Evolutionary conservation across 2,113 vertebrate species (phyloP).

Genomic region (Gymnocephalus cernua): DNA sequence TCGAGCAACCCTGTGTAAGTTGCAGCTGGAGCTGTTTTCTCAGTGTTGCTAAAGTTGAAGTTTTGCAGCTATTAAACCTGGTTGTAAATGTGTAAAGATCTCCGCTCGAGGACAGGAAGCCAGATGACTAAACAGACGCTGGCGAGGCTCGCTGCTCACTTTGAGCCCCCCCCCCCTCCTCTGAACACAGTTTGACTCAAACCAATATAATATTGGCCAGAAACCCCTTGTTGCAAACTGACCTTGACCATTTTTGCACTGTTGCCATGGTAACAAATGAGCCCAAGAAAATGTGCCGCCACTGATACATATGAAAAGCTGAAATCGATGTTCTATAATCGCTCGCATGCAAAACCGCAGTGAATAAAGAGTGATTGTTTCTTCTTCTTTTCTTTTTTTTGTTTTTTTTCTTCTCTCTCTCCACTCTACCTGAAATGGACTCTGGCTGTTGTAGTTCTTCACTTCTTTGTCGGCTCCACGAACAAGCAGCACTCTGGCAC

Average conservation of each 20-base stretch:
- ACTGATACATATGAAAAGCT: conserved; percentile 33
- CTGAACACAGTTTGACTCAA: not conserved
- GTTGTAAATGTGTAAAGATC: not conserved
- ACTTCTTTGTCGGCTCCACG: conserved; percentile 94
- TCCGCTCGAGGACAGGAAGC: not conserved
- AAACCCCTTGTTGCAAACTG: conserved; percentile 29
- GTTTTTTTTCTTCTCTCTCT: too few species aligned
- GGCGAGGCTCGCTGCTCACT: not conserved
- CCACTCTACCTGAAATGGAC: conserved; percentile 92
- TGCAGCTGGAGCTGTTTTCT: not conserved
- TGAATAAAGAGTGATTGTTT: not conserved
- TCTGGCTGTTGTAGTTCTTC: conserved; percentile 97
- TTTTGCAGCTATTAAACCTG: not conserved
- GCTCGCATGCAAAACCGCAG: not conserved
- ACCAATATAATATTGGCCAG: conserved; percentile 24
- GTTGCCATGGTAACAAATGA: conserved; percentile 74
- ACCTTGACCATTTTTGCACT: conserved; percentile 53
- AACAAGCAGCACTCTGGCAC: conserved; percentile 92
- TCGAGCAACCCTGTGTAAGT: too few species aligned
- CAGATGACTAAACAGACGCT: not conserved
- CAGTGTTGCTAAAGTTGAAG: not conserved
- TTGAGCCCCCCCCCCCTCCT: not conserved
- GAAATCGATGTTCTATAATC: conserved; percentile 5
- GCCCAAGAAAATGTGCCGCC: not conserved
- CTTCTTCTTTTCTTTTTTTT: not conserved